Conservation (phyloP, 2,113 vertebrate genomes). For the Bagarius yarrelli region DNA sequence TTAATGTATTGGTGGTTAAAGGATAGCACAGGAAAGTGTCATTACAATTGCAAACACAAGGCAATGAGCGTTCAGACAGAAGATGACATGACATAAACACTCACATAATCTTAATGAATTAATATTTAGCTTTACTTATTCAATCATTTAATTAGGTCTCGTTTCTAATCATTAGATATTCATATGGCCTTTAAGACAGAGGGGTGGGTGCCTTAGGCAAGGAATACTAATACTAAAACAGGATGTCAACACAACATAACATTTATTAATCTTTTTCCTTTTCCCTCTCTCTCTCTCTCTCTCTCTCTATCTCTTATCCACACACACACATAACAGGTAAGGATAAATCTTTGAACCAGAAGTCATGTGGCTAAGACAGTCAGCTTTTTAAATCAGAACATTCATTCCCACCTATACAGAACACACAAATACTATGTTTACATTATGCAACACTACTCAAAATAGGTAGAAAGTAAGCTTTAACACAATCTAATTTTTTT, state of each 20-base stretch:
- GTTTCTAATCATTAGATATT: constrained; percentile 28
- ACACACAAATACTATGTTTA: background rate
- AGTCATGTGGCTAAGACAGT: constrained; percentile 82
- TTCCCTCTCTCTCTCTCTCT: background rate
- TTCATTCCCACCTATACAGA: constrained; percentile 85
- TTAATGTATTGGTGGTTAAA: constrained; percentile 39
- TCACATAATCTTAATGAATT: constrained; percentile 42
- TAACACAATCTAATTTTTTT: too few relatives aligned
- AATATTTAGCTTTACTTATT: constrained; percentile 37
- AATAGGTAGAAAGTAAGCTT: background rate
- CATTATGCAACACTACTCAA: background rate
- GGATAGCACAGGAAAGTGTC: constrained; percentile 29
- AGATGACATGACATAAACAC: constrained; percentile 33
- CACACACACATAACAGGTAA: constrained; percentile 57
- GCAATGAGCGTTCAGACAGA: constrained; percentile 33
- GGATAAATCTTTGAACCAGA: constrained; percentile 89
- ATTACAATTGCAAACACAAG: constrained; percentile 39
- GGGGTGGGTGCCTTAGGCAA: background rate
- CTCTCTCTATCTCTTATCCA: background rate
- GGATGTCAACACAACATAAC: background rate
- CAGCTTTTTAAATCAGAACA: constrained; percentile 83
- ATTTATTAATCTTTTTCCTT: background rate
- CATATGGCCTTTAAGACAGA: constrained; percentile 28
- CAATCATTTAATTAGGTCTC: constrained; percentile 25
- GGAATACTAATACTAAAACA: background rate